Evolutionary conservation across 2,797 vertebrate genomes (phyloP), one percentile per base, ranked within the genome.

Genomic region (Liparis tanakae): DNA sequence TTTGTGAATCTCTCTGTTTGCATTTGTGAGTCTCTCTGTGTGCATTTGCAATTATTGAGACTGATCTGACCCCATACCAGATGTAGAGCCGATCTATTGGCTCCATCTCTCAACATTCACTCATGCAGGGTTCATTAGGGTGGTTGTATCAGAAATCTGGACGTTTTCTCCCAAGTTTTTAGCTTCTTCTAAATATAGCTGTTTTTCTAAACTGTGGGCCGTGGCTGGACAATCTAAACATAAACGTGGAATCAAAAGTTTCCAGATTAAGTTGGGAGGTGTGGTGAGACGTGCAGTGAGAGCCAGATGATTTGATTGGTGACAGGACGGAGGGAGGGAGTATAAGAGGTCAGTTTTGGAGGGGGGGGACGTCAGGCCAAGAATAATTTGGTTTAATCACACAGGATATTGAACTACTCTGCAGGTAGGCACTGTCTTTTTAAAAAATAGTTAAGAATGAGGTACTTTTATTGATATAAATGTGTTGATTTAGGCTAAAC

Each of bases 331-430:
- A 70, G 70, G 61, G 72, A 67, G 72, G 72, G 51, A 63, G 77
- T 94, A 94, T 94, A 94, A 90, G 94, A 93, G 81, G 76, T 86
- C 60, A 80, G 86, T 12, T 71, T 72, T 54, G 22, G 39, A 13
- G 10, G 41, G 50, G 60, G 73, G 80, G 18, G 18, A 17, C 78
- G 65, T 79, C 76, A 80, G 72, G 76, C 37, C 63, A 70, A 78
- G 57, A 70, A 59, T 66, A 86, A 67, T 71, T 69, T 76, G 54
- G n/a, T 70, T 33, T 30, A 70, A 70, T 76, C 71, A 72, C 59
- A 54, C 76, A 72, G 76, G 78, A 85, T 71, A 72, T 70, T 61
- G 67, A 7, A 50, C 79, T 41, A 65, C 70, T 34, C 71, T 61
- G 14, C 74, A 81, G 89, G 91, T 93, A 88, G 33, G 87, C 70